Evolutionary conservation across 2,888 invertebrate genomes (phyloP), one percentile per base, ranked within the genome.

Genomic region (Drosophila paramelanica): DNA sequence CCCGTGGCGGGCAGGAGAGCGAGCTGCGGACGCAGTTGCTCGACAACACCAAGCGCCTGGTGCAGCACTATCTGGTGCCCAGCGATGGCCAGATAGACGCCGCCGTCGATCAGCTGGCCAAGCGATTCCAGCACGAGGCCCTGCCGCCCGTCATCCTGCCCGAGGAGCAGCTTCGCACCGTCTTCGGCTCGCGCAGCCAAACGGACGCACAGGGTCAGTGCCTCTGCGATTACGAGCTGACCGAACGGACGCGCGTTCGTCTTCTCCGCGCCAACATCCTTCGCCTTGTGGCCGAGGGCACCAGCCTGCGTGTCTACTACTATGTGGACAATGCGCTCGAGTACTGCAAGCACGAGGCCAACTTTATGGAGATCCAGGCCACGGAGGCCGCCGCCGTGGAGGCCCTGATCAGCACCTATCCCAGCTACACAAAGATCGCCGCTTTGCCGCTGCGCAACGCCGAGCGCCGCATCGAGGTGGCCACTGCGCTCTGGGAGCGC

Each of bases 101-200:
- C 39, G 97, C 96, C 14, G 96, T 96, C 2, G 99, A 99, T 92
- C 95, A 96, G 92, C 94, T 98, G 93, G 96, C 96, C 2, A 96
- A 96, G 85, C 94, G 95, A 77, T 97, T 96, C 89, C 96, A 98
- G 90, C 95, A 96, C 86, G 97, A 97, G 92, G 96, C 97, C 4
- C 93, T 99, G 58, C 99, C 99, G 0, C 99, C 99, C 0, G 94
- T 95, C 33, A 91, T 97, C 2, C 94, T 93, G 27, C 93, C 94
- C 75, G 92, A 92, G 14, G 98, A 98, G 91, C 94, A 94, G 70
- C 89, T 92, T 3, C 94, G 95, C 56, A 96, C 96, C 8, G 95
- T 96, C 0, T 94, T 94, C 85, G 95, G 95, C 31, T 96, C 96
- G 69, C 95, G 95, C 1, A 96, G 96, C 90, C 92, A 92, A 8